Evolutionary conservation across 2,113 vertebrate genomes (phyloP).

Genomic region (Notarius lentiginosus): DNA sequence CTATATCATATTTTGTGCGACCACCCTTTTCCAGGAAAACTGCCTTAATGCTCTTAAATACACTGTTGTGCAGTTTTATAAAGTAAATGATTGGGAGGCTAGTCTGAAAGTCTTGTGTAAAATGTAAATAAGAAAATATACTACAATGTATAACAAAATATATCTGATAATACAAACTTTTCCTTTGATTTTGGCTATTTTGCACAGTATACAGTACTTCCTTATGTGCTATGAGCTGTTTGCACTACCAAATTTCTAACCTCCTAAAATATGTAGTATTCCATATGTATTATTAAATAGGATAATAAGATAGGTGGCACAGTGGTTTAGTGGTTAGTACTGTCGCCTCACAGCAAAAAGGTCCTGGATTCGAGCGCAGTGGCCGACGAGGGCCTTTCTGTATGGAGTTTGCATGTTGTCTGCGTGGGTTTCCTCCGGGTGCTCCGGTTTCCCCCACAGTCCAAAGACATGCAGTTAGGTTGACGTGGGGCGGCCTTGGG

Average conservation of each 20-base stretch:
- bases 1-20: not conserved
- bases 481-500: too few species aligned
- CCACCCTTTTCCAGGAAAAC: not conserved
- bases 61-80: not conserved
- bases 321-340: too few species aligned
- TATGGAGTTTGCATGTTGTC: too few species aligned
- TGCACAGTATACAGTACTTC: not conserved
- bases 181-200: not conserved
- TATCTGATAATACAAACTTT: not conserved
- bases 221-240: not conserved
- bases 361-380: too few species aligned
- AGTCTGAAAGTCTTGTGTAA: not conserved
- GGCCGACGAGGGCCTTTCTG: too few species aligned
- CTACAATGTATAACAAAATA: not conserved
- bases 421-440: too few species aligned
- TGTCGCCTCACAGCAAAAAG: too few species aligned
- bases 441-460: too few species aligned
- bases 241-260: not conserved
- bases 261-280: not conserved
- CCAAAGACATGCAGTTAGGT: too few species aligned
- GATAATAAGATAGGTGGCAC: not conserved
- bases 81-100: not conserved
- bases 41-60: not conserved
- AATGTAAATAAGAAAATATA: not conserved
- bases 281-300: not conserved